Conservation (phyloP, 2,888 invertebrate genomes). For the Buathra laborator region DNA sequence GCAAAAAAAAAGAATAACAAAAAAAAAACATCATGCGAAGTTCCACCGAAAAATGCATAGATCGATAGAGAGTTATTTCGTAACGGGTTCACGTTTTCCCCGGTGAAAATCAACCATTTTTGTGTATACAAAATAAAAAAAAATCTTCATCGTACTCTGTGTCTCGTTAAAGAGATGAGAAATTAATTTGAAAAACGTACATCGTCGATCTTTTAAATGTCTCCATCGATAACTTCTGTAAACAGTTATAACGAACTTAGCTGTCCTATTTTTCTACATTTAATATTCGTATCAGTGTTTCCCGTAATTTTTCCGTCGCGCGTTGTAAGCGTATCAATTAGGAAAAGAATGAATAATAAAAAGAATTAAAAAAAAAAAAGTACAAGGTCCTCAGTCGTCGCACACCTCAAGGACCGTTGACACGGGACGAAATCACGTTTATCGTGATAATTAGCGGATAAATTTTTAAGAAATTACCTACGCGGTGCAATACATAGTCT, state of each 20-base stretch:
- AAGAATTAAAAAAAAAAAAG: conserved; percentile 26
- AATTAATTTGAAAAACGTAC: conserved; percentile 25
- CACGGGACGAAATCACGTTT: conserved; percentile 42
- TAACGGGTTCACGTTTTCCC: conserved; percentile 1
- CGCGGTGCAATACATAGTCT: conserved; percentile 66
- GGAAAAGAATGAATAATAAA: not conserved
- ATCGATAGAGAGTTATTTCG: conserved; percentile 30
- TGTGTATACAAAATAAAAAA: conserved; percentile 19
- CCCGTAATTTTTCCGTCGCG: conserved; percentile 47
- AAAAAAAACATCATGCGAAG: conserved; percentile 20
- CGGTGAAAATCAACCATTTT: conserved; percentile 31
- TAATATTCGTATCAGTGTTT: conserved; percentile 74
- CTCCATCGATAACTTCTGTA: conserved; percentile 54
- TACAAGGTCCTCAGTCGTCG: conserved; percentile 47
- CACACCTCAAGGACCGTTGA: conserved; percentile 17
- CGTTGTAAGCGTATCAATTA: conserved; percentile 56
- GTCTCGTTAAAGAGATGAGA: conserved; percentile 46
- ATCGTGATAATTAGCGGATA: conserved; percentile 50
- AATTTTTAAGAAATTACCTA: conserved; percentile 59
- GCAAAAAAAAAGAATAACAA: conserved; percentile 26
- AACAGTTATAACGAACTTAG: conserved; percentile 68
- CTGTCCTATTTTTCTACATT: conserved; percentile 83
- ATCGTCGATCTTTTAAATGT: conserved; percentile 60
- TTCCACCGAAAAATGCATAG: conserved; percentile 17
- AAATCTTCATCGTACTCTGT: conserved; percentile 25